phyloP scores from a whole-genome alignment of 64 coral and sea anemone genomes.

The Montipora foliosa region DNA sequence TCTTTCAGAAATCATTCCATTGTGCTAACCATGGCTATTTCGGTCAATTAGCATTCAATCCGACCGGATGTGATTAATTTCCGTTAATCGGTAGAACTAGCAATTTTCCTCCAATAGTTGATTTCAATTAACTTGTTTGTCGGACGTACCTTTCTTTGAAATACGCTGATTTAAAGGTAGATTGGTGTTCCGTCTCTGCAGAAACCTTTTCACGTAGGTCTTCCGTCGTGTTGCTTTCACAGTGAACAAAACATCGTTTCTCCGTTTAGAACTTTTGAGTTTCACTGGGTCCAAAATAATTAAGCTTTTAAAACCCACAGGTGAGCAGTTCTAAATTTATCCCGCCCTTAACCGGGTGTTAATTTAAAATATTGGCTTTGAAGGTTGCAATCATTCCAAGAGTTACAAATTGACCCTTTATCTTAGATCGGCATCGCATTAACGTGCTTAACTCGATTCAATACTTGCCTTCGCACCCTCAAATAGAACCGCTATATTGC shows the following conservation, averaged over 20 bases:
- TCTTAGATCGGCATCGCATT: conserved; percentile 19
- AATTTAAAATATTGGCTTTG: conserved; percentile 3
- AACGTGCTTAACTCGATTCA: background rate
- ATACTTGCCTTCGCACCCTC: background rate
- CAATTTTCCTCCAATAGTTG: no score
- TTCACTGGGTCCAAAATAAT: conserved; percentile 28
- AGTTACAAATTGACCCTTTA: conserved; percentile 25
- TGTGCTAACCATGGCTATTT: no score
- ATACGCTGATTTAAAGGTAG: background rate
- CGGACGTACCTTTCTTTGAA: background rate
- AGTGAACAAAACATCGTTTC: no score
- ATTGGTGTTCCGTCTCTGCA: background rate
- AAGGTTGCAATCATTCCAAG: background rate
- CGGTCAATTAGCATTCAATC: no score
- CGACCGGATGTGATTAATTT: no score
- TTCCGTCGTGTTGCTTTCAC: no score
- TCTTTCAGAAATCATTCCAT: no score
- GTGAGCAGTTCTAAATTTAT: conserved; percentile 22
- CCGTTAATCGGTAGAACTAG: no score
- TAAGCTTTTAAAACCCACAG: conserved; percentile 24
- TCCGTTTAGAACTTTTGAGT: background rate
- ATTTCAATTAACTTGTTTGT: background rate
- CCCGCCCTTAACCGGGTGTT: background rate
- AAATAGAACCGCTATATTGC: background rate
- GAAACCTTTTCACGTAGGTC: background rate